These are phyloP conservation scores for Macropus fuliginosus DNA, from an alignment of 2,797 vertebrate species.

Conservation along the genomic window DNA sequence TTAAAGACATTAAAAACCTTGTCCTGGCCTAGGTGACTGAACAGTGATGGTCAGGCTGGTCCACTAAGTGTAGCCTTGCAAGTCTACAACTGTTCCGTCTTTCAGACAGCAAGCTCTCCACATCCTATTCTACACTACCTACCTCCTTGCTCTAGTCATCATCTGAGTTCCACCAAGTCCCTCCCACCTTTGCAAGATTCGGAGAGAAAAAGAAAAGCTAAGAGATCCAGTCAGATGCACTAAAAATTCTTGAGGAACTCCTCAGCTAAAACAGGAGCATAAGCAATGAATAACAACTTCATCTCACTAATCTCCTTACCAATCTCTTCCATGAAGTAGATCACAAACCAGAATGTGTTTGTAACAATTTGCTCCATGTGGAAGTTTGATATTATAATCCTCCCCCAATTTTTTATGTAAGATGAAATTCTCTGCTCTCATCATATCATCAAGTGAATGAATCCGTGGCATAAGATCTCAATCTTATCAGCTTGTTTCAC, in stretches of 20 bases:
- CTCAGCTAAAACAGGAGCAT: constrained; percentile 96
- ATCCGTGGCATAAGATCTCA: constrained; percentile 97
- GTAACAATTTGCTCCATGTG: constrained; percentile 99
- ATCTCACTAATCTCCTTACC: constrained; percentile 99
- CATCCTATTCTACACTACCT: constrained; percentile 62
- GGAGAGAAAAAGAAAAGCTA: constrained; percentile 75
- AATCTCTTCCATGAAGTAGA: constrained; percentile 99
- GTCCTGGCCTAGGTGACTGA: constrained; percentile 78
- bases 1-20: constrained; percentile 80
- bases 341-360: constrained; percentile 98
- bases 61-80: constrained; percentile 75
- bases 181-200: constrained; percentile 72
- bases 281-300: constrained; percentile 97
- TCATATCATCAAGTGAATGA: constrained; percentile 99
- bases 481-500: constrained; percentile 99
- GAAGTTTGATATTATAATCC: constrained; percentile 99
- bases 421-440: constrained; percentile 98
- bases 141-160: constrained; percentile 31
- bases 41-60: constrained; percentile 74
- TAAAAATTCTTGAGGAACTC: constrained; percentile 97
- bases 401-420: constrained; percentile 96
- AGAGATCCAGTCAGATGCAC: constrained; percentile 76
- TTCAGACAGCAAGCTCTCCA: constrained; percentile 78
- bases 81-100: constrained; percentile 75
- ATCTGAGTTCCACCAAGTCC: constrained; percentile 60